Base-by-base conservation (phyloP, 1,140 invertebrate species). In the Chelonus insularis region DNA sequence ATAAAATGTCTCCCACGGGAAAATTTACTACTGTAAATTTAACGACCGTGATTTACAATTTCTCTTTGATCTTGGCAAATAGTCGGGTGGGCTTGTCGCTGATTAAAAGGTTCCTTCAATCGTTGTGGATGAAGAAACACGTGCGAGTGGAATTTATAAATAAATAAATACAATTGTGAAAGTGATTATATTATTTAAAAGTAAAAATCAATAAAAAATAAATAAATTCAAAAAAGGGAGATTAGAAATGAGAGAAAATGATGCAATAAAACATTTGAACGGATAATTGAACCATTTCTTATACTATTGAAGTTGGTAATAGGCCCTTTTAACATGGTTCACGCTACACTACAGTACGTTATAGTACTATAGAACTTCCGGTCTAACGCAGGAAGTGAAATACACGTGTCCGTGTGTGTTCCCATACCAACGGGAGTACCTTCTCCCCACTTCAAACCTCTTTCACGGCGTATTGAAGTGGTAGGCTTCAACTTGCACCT, bases 321-420 rank as follows among this genome's bases (percentile, higher is more conserved):
- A 39, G 73, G 68, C 68, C 68, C 72, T 74, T 69, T 73, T 74
- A 72, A 68, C 70, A 64, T 70, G 74, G 39, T 68, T 73, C 73
- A 75, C 72, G 75, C 74, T 76, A 73, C 72, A 70, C 69, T 71
- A 71, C 68, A 68, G 66, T 68, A 64, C 70, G 70, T 70, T 66
- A 72, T 73, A 74, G 73, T 79, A 78, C 78, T 75, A 76, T 75
- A 73, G 74, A 77, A 77, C 76, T 80, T 79, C 78, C 78, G 78
- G 77, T 66, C 73, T 69, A 68, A 67, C 68, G 68, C 75, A 77
- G 77, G 78, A 79, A 80, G 75, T 71, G 72, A 73, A 70, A 76
- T 75, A 78, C 78, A 77, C 77, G 78, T 80, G 78, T 78, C 75
- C 71, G 68, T 72, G 68, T 71, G 72, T 72, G 70, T 75, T 76